These are phyloP conservation scores for Tenebrio molitor DNA, from an alignment of 1,140 invertebrate species.

Conservation along the genomic window DNA sequence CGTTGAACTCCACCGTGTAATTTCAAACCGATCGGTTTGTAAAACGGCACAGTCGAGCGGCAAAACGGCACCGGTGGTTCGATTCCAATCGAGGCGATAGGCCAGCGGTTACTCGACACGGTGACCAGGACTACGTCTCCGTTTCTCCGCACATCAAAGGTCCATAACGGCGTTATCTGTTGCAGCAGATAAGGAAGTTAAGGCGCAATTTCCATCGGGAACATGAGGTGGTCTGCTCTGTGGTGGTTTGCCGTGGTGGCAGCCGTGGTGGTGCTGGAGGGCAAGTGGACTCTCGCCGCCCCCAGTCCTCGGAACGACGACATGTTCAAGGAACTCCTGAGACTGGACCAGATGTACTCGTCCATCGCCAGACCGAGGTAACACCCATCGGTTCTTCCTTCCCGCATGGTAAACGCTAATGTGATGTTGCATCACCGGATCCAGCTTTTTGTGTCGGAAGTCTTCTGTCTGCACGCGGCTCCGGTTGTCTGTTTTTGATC, in stretches of 20 bases:
- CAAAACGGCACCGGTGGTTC: no score
- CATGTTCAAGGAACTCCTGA: conserved; percentile 61
- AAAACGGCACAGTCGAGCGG: no score
- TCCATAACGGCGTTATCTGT: not conserved
- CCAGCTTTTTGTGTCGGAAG: not conserved
- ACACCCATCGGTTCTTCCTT: no score
- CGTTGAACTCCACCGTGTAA: no score
- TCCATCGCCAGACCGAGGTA: conserved; percentile 65
- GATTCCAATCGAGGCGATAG: no score
- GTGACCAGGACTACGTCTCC: no score
- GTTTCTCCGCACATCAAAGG: no score
- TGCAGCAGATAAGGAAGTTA: conserved; percentile 26
- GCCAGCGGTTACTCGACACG: no score
- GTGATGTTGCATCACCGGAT: not conserved
- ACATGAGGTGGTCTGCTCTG: conserved; percentile 59
- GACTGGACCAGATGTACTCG: conserved; percentile 64
- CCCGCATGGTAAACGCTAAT: conserved; percentile 3
- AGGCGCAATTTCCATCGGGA: conserved; percentile 13
- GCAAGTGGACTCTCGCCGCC: conserved; percentile 54
- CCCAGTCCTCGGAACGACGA: conserved; percentile 61
- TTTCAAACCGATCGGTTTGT: no score
- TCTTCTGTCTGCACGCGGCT: conserved; percentile 8
- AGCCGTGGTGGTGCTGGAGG: conserved; percentile 56
- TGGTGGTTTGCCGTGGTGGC: conserved; percentile 57
- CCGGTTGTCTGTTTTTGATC: not conserved